Percentiles rank a stretch among this genome's conserved stretches.
These are phyloP conservation scores for Syrrhaptes paradoxus DNA, from an alignment of 2,113 vertebrate genomes.

Conservation along the genomic window DNA sequence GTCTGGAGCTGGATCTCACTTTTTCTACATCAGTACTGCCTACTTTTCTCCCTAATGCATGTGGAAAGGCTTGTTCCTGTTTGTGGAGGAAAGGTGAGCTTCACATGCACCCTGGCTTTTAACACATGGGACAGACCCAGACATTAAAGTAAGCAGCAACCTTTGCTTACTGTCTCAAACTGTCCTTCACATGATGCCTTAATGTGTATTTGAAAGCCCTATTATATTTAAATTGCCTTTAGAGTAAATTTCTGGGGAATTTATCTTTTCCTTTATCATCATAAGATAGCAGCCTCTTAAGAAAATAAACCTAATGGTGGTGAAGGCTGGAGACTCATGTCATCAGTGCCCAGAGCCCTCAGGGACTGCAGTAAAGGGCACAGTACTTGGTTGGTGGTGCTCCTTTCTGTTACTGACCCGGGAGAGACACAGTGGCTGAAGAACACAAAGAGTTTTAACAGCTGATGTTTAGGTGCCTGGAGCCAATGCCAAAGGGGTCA, in stretches of 20 bases:
- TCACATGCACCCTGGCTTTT: background rate
- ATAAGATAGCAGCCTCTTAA: background rate
- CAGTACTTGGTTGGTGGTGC: background rate
- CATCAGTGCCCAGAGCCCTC: background rate
- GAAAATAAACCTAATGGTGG: background rate
- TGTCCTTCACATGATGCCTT: background rate
- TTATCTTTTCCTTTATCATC: background rate
- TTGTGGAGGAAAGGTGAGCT: background rate
- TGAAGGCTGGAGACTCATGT: background rate
- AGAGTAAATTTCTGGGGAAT: background rate
- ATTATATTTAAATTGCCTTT: background rate
- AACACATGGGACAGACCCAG: background rate
- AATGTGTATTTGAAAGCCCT: background rate
- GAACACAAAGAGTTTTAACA: background rate
- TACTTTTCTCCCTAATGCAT: background rate
- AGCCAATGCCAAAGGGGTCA: background rate
- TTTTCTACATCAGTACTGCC: background rate
- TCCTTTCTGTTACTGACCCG: background rate
- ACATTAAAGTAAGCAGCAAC: background rate
- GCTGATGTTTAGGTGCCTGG: background rate
- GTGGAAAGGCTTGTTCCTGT: background rate
- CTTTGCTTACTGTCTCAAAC: background rate
- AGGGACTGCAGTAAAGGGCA: background rate
- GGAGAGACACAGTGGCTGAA: background rate
- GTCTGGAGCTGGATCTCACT: background rate